phyloP scores from a whole-genome alignment of 2,113 vertebrate genomes.

The Athene noctua region DNA sequence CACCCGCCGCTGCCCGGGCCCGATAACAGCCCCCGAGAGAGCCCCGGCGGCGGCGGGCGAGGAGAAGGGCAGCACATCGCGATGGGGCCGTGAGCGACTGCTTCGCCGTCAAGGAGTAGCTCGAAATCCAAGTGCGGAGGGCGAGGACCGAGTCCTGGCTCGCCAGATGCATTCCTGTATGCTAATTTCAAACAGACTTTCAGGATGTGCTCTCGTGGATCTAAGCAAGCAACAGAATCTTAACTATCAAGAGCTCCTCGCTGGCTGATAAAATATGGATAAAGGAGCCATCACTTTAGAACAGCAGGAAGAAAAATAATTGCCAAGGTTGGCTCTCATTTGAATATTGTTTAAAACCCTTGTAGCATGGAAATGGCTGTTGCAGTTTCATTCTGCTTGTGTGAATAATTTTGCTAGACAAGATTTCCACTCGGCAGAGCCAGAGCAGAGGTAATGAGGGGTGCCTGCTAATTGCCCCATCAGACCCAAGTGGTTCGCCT shows the following conservation, averaged over 20 bases:
- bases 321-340: slow-evolving; percentile 61
- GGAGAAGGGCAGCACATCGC: rapidly evolving
- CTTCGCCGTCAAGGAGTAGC: not conserved
- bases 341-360: slow-evolving; percentile 48
- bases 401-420: not conserved
- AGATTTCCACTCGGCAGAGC: not conserved
- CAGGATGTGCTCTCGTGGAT: slow-evolving; percentile 35
- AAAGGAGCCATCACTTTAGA: slow-evolving; percentile 63
- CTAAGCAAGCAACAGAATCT: slow-evolving; percentile 54
- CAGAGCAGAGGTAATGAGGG: not conserved
- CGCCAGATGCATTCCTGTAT: not conserved
- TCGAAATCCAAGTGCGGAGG: not conserved
- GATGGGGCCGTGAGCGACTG: rapidly evolving
- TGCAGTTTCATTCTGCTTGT: not conserved
- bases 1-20: not conserved
- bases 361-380: not conserved
- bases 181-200: slow-evolving; percentile 49
- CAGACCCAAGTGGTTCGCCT: not conserved
- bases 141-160: not conserved
- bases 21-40: rapidly evolving
- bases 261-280: slow-evolving; percentile 70
- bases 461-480: not conserved
- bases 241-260: slow-evolving; percentile 53
- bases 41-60: rapidly evolving
- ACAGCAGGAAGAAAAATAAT: slow-evolving; percentile 70